Conservation (phyloP, 2,113 vertebrate genomes). For the Ctenomys sociabilis region DNA sequence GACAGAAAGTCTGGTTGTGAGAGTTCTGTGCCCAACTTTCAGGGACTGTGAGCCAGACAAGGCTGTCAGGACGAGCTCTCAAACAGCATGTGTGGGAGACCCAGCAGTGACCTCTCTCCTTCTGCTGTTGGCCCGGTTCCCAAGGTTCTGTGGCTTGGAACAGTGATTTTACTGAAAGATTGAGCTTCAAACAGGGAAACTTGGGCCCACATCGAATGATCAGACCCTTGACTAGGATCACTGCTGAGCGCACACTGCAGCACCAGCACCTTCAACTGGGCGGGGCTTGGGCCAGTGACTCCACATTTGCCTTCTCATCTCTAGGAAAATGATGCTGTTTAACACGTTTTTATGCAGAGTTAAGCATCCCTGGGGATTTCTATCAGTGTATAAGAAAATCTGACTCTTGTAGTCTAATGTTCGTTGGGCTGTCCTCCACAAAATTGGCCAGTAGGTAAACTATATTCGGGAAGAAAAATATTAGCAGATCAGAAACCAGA, state of each 20-base stretch:
- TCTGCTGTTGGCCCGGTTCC: not conserved
- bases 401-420: not conserved
- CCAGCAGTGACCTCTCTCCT: not conserved
- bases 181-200: not conserved
- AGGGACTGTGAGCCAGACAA: not conserved
- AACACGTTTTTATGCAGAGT: not conserved
- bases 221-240: not conserved
- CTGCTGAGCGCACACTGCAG: not conserved
- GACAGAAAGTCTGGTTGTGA: not conserved
- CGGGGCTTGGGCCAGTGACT: not conserved
- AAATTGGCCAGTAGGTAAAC: conserved; percentile 22
- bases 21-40: not conserved
- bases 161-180: not conserved
- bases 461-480: not conserved
- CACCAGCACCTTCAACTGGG: not conserved
- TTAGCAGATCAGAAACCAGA: not conserved
- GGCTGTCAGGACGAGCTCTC: too few relatives aligned
- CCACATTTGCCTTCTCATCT: not conserved
- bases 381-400: not conserved
- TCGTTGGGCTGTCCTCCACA: not conserved
- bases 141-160: not conserved
- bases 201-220: not conserved
- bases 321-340: not conserved
- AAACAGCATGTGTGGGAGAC: not conserved
- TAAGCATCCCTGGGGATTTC: not conserved